phyloP scores from a whole-genome alignment of 2,797 vertebrate genomes.

The Dallia pectoralis region DNA sequence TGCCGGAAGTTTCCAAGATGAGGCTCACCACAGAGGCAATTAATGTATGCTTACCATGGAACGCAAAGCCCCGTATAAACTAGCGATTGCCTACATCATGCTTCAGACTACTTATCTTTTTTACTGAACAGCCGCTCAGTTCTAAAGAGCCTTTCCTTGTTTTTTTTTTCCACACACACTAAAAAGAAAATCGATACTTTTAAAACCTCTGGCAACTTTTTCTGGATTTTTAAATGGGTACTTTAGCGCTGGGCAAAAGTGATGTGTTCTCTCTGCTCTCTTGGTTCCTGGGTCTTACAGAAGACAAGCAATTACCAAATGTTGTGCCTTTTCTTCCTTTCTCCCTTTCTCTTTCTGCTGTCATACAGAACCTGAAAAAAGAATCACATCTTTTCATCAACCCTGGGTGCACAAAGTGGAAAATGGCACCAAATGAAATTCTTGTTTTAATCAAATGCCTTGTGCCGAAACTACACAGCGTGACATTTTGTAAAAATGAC shows the following conservation, averaged over 20 bases:
- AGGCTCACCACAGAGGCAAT: neutral
- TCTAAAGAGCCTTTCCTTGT: conserved; percentile 50
- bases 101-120: conserved; percentile 56
- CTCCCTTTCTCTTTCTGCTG: conserved; percentile 54
- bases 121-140: conserved; percentile 42
- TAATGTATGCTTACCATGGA: neutral
- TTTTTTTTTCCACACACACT: conserved; percentile 38
- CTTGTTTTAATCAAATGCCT: conserved; percentile 55
- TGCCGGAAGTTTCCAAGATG: neutral
- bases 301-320: conserved; percentile 53
- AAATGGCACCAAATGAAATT: conserved; percentile 64
- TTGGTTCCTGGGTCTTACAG: conserved; percentile 40
- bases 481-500: conserved; percentile 62
- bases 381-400: conserved; percentile 58
- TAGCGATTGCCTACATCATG: conserved; percentile 29
- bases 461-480: conserved; percentile 51
- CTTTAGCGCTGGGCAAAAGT: conserved; percentile 61
- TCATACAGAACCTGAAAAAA: conserved; percentile 41
- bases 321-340: conserved; percentile 37
- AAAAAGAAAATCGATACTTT: conserved; percentile 58
- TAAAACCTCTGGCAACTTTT: conserved; percentile 59
- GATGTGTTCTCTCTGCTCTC: conserved; percentile 42
- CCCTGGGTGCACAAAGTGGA: conserved; percentile 41
- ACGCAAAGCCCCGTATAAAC: neutral
- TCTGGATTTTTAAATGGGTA: conserved; percentile 55